Base-by-base conservation (phyloP, 2,797 vertebrate species). In the Epinephelus coioides region DNA sequence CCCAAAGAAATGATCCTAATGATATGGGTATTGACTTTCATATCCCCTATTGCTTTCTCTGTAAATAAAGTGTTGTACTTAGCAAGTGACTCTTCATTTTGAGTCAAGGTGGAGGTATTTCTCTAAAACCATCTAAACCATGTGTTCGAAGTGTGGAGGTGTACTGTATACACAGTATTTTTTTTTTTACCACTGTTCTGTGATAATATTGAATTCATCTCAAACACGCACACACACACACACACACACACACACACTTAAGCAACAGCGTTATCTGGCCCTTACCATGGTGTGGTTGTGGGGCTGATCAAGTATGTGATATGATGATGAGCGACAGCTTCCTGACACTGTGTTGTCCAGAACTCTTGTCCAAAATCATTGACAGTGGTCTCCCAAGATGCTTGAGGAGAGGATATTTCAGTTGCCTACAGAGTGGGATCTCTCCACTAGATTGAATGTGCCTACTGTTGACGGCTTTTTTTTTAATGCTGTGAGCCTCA, bases 311-410 rank as follows among this genome's bases (percentile, higher is more conserved):
- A 30, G 54, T 73, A 30, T 53, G 53, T 92, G 91, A 92, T 60
- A 59, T 78, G 73, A 92, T 81, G 81, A 46, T 38, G 11, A 66
- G 69, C 12, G 89, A 87, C 89, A 87, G 79, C 38, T 51, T 89
- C 86, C 78, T 84, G 88, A 85, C 87, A 13, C 81, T 72, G 75
- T 80, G 67, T 76, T 78, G 88, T 86, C 86, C 60, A 88, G 87
- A 76, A 83, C 21, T 69, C 70, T 88, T 92, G 92, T 93, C 89
- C 80, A 62, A 83, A 90, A 9, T 69, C 70, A 87, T 86, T 46
- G 65, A 44, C 81, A 51, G 63, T 50, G 23, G 56, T 77, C 68
- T 78, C 60, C 74, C 78, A 66, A 53, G 69, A 60, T 65, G 76
- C 67, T 57, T 91, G 27, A 40, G 38, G 38, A 40, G 8, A 40